Percentiles rank a stretch among this genome's conserved stretches.
Conservation (phyloP, 1,140 invertebrate genomes). For the Oscheius sp. region DNA sequence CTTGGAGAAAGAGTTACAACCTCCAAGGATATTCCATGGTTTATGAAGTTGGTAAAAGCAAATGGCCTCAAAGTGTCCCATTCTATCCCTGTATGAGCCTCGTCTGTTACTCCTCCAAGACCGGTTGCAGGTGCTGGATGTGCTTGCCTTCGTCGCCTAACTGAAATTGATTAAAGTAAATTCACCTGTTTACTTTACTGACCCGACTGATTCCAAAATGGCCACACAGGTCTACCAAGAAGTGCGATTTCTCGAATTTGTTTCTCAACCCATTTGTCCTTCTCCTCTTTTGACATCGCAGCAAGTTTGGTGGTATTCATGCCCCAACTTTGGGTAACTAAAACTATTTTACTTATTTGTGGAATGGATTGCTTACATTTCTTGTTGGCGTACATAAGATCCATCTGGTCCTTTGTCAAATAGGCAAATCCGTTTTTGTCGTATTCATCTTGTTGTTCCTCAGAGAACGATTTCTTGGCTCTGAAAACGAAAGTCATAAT, state of each 20-base stretch:
- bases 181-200: too few species aligned
- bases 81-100: background rate
- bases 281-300: background rate
- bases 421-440: background rate
- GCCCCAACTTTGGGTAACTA: background rate
- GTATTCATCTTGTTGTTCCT: background rate
- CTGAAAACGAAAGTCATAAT: too few species aligned
- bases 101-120: background rate
- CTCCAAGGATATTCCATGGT: background rate
- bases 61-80: background rate
- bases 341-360: background rate
- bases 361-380: background rate
- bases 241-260: background rate
- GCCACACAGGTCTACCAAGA: background rate
- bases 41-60: background rate
- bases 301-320: background rate
- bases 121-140: background rate
- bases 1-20: background rate
- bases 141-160: background rate
- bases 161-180: too few species aligned
- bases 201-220: too few species aligned
- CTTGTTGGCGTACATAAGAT: conserved; percentile 2
- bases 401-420: background rate
- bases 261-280: background rate
- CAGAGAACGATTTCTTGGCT: background rate